Base-by-base conservation (phyloP, 2,797 vertebrate species). In the Oreochromis mossambicus region DNA sequence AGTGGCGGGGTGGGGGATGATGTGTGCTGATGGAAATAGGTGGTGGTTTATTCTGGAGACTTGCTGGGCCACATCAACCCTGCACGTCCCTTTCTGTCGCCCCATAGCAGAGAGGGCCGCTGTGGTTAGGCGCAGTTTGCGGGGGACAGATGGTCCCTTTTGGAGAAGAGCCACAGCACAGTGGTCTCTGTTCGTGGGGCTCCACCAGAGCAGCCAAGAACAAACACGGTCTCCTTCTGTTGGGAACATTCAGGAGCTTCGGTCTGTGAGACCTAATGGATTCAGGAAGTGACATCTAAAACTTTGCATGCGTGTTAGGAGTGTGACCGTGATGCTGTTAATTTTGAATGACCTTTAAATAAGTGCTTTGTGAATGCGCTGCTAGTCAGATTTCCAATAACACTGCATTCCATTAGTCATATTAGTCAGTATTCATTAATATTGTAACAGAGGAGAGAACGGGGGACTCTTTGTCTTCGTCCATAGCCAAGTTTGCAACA, bases 111-210 rank as follows among this genome's bases (percentile, higher is more conserved):
- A 9, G 54, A 89, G 79, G 88, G 90, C 91, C 58, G 58, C 87
- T 58, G 88, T 83, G 85, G 85, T 85, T 46, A 43, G 92, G 88
- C 89, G 92, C 85, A 89, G 87, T 92, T 91, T 76, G 82, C 34
- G 52, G 55, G 83, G 89, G 92, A 94, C 96, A 96, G 96, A 96
- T 96, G 96, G 96, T 93, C 87, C 91, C 77, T 91, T 94, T 95
- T 96, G 95, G 95, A 95, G 88, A 89, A 79, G 80, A 89, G 94
- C 95, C 94, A 95, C 90, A 38, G 86, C 92, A 83, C 92, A 93
- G 94, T 78, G 84, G 85, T 92, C 91, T 87, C 80, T 91, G 92
- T 89, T 92, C 87, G 79, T 46, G 91, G 92, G 92, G 88, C 91
- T 94, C 86, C 79, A 21, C 86, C 86, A 87, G 88, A 92, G 90